Base-by-base conservation (phyloP, 2,888 invertebrate species). In the Philereme vetulata region DNA sequence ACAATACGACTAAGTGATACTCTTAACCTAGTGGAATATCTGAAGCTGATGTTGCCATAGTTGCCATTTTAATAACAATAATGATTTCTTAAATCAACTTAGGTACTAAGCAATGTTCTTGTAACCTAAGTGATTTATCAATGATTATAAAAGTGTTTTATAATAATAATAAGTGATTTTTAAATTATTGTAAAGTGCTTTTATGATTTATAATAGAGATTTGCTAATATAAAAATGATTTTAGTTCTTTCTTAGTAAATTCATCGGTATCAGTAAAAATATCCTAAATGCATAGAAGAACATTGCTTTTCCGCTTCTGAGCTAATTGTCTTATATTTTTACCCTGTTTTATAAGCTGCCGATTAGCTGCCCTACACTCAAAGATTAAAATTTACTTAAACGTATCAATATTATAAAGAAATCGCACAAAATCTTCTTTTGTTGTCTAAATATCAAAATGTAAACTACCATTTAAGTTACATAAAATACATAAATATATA, bases 281-380 rank as follows among this genome's bases (percentile, higher is more conserved):
- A 65, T 70, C 60, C 71, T 75, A 74, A 70, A 71, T 70, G 62
- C 60, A 67, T 60, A 55, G 60, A 84, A 88, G 83, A 67, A 74
- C 62, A 64, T 60, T 69, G 69, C 60, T 44, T 65, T 67, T 62
- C 60, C 56, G 64, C 69, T 66, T 70, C 84, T 85, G 82, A 86
- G 85, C 84, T 78, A 78, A 77, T 81, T 85, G 86, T 88, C 85
- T 83, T 84, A 74, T 68, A 56, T 54, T 72, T 60, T 74, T 88
- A 88, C 89, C 90, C 90, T 88, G 88, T 86, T 80, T 72, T 52
- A 60, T 65, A 64, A 63, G 50, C 60, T 51, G 62, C 64, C 55
- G 51, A 55, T 40, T 54, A 60, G 49, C 55, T 57, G 10, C 11
- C 9, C 35, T 38, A 50, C 10, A 5, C 21, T 21, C 21, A 44